These are phyloP conservation scores for Pseudolaguvia tuberculata DNA, from an alignment of 2,113 vertebrate species.

Conservation along the genomic window DNA sequence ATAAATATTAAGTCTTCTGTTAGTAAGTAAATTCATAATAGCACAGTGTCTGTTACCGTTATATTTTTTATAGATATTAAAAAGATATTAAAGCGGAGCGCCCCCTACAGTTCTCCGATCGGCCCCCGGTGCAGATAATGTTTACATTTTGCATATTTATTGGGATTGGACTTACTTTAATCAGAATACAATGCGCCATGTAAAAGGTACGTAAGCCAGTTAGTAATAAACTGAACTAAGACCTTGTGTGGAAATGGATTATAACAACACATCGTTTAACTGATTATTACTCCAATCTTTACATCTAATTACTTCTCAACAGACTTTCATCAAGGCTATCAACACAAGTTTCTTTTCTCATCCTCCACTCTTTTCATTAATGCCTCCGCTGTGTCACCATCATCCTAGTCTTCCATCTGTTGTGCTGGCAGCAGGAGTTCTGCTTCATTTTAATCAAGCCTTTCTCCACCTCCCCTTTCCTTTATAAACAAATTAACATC, in stretches of 20 bases:
- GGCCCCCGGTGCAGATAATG: too few relatives aligned
- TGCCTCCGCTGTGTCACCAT: conserved; percentile 3
- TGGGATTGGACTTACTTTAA: too few relatives aligned
- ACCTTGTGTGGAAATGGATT: not conserved
- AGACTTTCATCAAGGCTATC: conserved; percentile 6
- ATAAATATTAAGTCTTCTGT: too few relatives aligned
- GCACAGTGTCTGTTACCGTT: too few relatives aligned
- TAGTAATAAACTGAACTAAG: not conserved
- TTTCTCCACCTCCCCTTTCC: too few relatives aligned
- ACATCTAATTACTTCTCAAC: conserved; percentile 25
- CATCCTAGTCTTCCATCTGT: conserved; percentile 31
- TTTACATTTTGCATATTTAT: too few relatives aligned
- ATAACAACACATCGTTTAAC: not conserved
- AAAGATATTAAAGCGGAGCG: too few relatives aligned
- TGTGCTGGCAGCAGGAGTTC: conserved; percentile 22
- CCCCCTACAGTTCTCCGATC: too few relatives aligned
- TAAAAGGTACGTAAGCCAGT: not conserved
- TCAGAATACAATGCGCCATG: not conserved
- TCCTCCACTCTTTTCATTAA: conserved; percentile 12
- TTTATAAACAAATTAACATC: conserved; percentile 14
- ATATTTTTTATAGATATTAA: too few relatives aligned
- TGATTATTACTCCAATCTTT: not conserved
- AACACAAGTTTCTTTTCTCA: conserved; percentile 10
- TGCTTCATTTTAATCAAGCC: conserved; percentile 10
- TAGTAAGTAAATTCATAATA: too few relatives aligned